phyloP scores from a whole-genome alignment of 1,140 invertebrate species.

The Asbolus verrucosus region DNA sequence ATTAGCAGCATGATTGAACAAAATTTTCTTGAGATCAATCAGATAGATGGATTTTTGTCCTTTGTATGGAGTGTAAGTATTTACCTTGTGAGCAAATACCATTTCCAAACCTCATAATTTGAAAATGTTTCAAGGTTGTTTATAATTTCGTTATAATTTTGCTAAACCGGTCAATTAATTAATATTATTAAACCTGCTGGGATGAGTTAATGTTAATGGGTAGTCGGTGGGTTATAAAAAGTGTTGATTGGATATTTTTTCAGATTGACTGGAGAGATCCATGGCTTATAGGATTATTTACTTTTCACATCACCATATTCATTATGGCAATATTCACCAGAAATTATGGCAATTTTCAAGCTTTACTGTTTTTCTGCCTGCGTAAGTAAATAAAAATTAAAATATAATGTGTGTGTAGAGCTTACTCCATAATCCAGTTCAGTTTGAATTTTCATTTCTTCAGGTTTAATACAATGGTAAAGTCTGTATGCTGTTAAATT shows the following conservation, averaged over 20 bases:
- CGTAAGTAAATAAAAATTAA: too few relatives aligned
- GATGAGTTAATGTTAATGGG: slow-evolving; percentile 26
- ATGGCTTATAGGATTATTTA: slow-evolving; percentile 81
- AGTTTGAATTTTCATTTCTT: too few relatives aligned
- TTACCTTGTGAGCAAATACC: neutral
- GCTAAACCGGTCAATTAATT: slow-evolving; percentile 15
- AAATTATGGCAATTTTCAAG: slow-evolving; percentile 89
- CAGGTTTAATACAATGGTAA: too few relatives aligned
- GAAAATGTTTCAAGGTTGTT: slow-evolving; percentile 38
- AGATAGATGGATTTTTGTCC: slow-evolving; percentile 56
- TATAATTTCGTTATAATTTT: too few relatives aligned
- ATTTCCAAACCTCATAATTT: too few relatives aligned
- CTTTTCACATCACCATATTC: slow-evolving; percentile 82
- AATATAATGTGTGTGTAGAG: too few relatives aligned
- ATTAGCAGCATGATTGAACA: slow-evolving; percentile 37
- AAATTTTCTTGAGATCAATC: slow-evolving; percentile 57
- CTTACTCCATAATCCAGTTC: too few relatives aligned
- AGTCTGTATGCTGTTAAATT: too few relatives aligned
- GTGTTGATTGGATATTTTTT: slow-evolving; percentile 61
- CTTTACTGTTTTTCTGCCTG: slow-evolving; percentile 82
- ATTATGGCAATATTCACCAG: slow-evolving; percentile 82
- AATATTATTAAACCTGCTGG: too few relatives aligned
- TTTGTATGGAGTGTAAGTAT: slow-evolving; percentile 68
- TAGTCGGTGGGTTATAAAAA: slow-evolving; percentile 11
- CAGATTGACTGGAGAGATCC: slow-evolving; percentile 92